Conservation (phyloP, 2,113 vertebrate genomes). For the Raja brachyura region DNA sequence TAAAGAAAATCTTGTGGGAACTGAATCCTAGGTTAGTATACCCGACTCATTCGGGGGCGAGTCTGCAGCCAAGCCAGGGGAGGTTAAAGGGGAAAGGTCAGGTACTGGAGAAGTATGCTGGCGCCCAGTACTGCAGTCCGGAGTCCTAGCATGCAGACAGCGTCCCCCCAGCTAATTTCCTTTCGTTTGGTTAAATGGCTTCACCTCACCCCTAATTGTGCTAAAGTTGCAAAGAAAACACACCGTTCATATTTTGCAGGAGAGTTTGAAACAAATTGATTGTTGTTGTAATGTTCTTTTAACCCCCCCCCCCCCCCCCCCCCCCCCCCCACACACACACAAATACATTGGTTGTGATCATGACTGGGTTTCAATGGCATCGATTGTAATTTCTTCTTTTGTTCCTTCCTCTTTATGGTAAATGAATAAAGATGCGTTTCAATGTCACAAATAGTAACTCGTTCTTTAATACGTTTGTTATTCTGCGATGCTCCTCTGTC, state of each 20-base stretch:
- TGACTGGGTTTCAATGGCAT: background rate
- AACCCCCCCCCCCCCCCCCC: background rate
- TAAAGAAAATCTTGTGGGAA: constrained; percentile 55
- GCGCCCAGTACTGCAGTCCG: constrained; percentile 68
- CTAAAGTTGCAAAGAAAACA: constrained; percentile 22
- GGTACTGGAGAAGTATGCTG: constrained; percentile 63
- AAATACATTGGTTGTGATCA: background rate
- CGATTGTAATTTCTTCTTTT: background rate
- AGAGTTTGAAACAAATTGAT: background rate
- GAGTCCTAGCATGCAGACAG: constrained; percentile 67
- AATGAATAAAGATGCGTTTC: background rate
- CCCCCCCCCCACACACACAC: too few species aligned
- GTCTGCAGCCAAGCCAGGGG: constrained; percentile 48
- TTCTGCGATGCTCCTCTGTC: background rate
- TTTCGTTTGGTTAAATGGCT: constrained; percentile 20
- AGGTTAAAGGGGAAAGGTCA: constrained; percentile 66
- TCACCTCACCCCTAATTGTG: background rate
- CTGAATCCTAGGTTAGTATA: constrained; percentile 45
- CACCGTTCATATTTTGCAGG: background rate
- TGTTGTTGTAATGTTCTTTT: background rate
- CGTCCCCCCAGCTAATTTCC: constrained; percentile 48
- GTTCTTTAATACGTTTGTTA: background rate
- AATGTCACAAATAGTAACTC: background rate
- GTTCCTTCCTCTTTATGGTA: background rate
- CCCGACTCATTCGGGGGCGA: background rate